A percentile compares a stretch with the other conserved stretches of the same genome.
phyloP scores from a whole-genome alignment of 2,797 vertebrate species.

The Coranthus polyacanthus region DNA sequence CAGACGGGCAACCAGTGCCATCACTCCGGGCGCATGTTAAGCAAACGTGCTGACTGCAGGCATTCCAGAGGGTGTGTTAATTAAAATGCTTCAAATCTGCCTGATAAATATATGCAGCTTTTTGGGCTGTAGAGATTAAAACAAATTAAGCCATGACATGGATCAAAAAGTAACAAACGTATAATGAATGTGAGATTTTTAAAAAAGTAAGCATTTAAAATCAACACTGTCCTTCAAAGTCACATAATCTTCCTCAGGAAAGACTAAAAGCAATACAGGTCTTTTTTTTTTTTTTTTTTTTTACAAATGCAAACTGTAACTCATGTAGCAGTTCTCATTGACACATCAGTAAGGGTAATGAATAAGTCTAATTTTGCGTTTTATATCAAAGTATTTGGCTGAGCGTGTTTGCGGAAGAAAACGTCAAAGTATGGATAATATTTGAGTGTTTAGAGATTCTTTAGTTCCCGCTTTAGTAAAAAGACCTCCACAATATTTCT shows the following conservation, averaged over 20 bases:
- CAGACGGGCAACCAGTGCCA: constrained; percentile 48
- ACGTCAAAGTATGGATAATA: constrained; percentile 14
- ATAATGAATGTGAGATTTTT: too few species aligned
- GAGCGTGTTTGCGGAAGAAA: constrained; percentile 5
- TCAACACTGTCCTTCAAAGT: neutral
- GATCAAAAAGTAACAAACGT: too few species aligned
- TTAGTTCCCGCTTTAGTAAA: constrained; percentile 18
- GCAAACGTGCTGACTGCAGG: constrained; percentile 72
- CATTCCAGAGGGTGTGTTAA: constrained; percentile 69
- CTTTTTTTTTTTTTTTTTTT: too few species aligned
- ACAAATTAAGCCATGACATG: too few species aligned
- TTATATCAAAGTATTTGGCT: constrained; percentile 10
- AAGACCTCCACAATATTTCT: constrained; percentile 25
- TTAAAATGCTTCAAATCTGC: constrained; percentile 71
- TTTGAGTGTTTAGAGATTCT: constrained; percentile 8
- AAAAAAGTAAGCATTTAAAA: neutral
- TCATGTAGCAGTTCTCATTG: neutral
- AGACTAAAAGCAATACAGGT: too few species aligned
- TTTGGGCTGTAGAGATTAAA: constrained; percentile 28
- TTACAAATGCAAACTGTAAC: neutral
- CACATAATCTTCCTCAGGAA: too few species aligned
- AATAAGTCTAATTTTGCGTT: constrained; percentile 15
- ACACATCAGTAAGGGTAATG: neutral
- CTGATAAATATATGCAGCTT: constrained; percentile 56
- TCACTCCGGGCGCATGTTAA: constrained; percentile 62